Evolutionary conservation across 2,888 invertebrate species (phyloP), one percentile per base, ranked within the genome.

Genomic region (Thalpophila matura): DNA sequence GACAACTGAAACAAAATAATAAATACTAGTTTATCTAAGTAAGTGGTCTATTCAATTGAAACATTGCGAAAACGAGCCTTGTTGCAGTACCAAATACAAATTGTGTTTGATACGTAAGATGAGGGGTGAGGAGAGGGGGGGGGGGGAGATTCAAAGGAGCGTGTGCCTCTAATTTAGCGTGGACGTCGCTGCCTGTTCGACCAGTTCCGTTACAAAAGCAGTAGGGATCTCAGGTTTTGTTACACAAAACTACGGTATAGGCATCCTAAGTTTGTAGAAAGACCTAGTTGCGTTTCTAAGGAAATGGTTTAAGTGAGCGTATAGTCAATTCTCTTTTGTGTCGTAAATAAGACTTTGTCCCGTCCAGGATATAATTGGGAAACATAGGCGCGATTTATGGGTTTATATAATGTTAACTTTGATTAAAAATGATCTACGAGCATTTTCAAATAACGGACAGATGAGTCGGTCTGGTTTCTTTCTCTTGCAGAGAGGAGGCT

Each of bases 11-110:
- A 83, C 86, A 82, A 87, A 86, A 85, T 84, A 84, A 86, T 84
- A 86, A 87, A 87, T 84, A 79, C 83, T 80, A 84, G 84, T 85
- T 83, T 85, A 83, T 84, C 82, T 83, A 84, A 86, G 82, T 82
- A 86, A 86, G 83, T 84, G 81, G 82, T 81, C 82, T 84, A 89
- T 91, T 91, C 87, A 87, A 91, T 90, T 87, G 88, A 88, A 87
- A 87, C 86, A 88, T 93, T 92, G 91, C 90, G 91, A 91, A 92
- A 92, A 89, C 87, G 79, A 84, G 74, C 87, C 87, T 87, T 81
- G 87, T 90, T 90, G 84, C 88, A 80, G 85, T 90, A 91, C 91
- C 91, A 91, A 91, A 85, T 89, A 91, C 91, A 91, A 92, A 91
- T 90, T 90, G 89, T 90, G 85, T 83, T 79, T 77, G 77, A 70